Evolutionary conservation across 2,888 invertebrate species (phyloP).

Genomic region (Hydropsyche betteni): DNA sequence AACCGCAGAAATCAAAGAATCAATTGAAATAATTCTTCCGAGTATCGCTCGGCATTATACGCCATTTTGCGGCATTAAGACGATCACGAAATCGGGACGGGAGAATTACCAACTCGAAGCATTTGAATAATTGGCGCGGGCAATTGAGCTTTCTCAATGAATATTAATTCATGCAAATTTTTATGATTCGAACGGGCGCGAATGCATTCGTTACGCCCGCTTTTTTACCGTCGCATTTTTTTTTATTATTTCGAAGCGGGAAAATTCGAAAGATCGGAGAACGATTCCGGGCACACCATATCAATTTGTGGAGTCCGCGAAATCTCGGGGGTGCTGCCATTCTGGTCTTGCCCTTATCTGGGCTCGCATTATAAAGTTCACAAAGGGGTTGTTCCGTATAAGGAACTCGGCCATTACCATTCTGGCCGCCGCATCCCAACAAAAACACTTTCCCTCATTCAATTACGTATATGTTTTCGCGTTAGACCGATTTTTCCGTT

Average conservation of each 20-base stretch:
- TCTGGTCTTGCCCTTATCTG: background rate
- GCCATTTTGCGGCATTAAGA: slow-evolving; percentile 24
- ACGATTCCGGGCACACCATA: background rate
- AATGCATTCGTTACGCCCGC: background rate
- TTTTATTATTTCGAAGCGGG: too few relatives aligned
- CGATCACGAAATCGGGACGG: slow-evolving; percentile 20
- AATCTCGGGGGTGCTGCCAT: slow-evolving; percentile 21
- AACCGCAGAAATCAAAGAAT: background rate
- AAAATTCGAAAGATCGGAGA: too few relatives aligned
- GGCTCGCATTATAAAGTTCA: slow-evolving; percentile 33
- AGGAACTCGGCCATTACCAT: slow-evolving; percentile 28
- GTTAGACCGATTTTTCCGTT: slow-evolving; percentile 1
- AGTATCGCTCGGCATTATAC: slow-evolving; percentile 10
- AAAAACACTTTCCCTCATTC: slow-evolving; percentile 6
- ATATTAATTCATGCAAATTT: slow-evolving; percentile 29
- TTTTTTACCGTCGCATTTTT: too few relatives aligned
- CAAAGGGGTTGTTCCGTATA: slow-evolving; percentile 9
- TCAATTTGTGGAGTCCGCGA: slow-evolving; percentile 38
- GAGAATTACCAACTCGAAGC: slow-evolving; percentile 14
- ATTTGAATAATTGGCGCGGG: slow-evolving; percentile 27
- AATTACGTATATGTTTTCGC: slow-evolving; percentile 7
- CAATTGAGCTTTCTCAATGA: slow-evolving; percentile 31
- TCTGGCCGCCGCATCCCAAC: slow-evolving; percentile 16
- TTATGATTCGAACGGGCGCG: slow-evolving; percentile 8
- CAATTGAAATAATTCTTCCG: background rate